These are phyloP conservation scores for Oxystoma pomonae DNA, from an alignment of 2,888 invertebrate genomes.

Conservation along the genomic window DNA sequence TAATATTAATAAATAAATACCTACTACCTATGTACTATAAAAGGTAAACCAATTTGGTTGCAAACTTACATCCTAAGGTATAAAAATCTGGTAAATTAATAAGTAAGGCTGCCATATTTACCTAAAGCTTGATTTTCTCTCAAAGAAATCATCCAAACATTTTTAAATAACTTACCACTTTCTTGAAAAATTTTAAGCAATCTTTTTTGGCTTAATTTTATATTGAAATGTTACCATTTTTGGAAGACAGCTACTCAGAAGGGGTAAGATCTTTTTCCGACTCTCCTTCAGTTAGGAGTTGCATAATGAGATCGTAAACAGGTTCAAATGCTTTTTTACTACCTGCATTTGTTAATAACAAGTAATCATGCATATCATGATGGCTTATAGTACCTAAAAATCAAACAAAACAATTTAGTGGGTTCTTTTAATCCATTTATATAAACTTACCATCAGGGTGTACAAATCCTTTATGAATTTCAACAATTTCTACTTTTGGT, in stretches of 20 bases:
- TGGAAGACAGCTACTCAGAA: constrained; percentile 54
- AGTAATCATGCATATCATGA: constrained; percentile 89
- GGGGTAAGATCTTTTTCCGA: constrained; percentile 70
- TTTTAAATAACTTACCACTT: no score
- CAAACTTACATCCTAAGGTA: background rate
- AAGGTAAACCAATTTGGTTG: background rate
- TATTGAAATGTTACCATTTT: background rate
- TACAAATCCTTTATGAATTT: constrained; percentile 74
- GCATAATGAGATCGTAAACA: constrained; percentile 72
- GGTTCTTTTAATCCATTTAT: background rate
- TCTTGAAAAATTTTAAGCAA: no score
- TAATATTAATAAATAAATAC: background rate
- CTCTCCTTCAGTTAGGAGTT: constrained; percentile 73
- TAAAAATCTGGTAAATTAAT: background rate
- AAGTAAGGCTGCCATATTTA: background rate
- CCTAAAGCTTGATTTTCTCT: no score
- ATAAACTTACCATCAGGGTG: constrained; percentile 62
- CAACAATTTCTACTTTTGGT: constrained; percentile 71
- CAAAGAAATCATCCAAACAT: no score
- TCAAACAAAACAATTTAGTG: background rate
- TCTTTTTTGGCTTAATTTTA: background rate
- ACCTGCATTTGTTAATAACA: constrained; percentile 81
- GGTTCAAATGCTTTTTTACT: constrained; percentile 85
- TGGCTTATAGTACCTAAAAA: constrained; percentile 67
- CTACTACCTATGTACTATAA: background rate